Conservation (phyloP, 2,113 vertebrate species). For the Etheostoma spectabile region DNA sequence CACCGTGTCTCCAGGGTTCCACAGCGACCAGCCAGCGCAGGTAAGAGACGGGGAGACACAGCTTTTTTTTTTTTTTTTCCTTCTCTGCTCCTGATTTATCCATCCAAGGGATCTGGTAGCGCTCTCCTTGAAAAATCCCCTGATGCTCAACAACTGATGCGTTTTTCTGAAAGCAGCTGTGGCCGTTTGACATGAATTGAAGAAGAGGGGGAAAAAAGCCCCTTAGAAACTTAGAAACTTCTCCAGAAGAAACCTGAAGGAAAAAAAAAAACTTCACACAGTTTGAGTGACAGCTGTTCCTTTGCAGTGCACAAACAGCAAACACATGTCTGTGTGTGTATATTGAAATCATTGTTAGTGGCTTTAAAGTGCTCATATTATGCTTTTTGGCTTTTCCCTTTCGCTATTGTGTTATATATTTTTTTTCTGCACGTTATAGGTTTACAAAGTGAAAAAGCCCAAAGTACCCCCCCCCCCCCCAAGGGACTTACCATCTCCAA, state of each 20-base stretch:
- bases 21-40: conserved; percentile 95
- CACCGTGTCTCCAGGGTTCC: conserved; percentile 94
- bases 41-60: conserved; percentile 74
- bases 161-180: conserved; percentile 14
- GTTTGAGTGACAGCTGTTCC: conserved; percentile 48
- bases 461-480: too few species aligned
- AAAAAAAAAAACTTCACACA: conserved; percentile 28
- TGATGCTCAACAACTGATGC: conserved; percentile 2
- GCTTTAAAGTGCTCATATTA: too few species aligned
- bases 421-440: too few species aligned
- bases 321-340: too few species aligned
- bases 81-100: conserved; percentile 6
- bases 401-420: too few species aligned
- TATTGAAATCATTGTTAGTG: too few species aligned
- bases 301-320: background rate
- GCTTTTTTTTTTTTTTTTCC: background rate
- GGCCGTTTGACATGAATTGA: background rate
- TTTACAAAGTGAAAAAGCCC: too few species aligned
- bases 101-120: background rate
- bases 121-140: background rate
- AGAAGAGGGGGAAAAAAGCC: background rate
- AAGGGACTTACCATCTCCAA: too few species aligned
- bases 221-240: conserved; percentile 7
- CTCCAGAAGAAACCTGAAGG: conserved; percentile 23
- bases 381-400: too few species aligned